Conservation (phyloP, 2,797 vertebrate genomes). For the Myripristis murdjan region DNA sequence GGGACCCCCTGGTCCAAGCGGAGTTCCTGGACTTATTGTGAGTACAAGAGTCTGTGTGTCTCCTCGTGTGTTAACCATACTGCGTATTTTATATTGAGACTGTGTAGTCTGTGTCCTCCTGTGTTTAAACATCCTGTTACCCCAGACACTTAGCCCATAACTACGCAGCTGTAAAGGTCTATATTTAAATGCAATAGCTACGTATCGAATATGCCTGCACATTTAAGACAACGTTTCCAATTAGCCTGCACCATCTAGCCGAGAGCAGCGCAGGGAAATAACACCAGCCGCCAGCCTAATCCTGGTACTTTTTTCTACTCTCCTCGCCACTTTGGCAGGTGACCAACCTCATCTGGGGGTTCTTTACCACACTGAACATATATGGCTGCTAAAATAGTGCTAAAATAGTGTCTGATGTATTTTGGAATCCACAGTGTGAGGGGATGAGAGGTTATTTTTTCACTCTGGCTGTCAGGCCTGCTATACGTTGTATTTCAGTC, state of each 20-base stretch:
- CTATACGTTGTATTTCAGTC: slow-evolving; percentile 24
- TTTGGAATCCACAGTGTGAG: background rate
- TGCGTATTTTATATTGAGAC: background rate
- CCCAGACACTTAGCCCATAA: slow-evolving; percentile 23
- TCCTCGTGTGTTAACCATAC: slow-evolving; percentile 12
- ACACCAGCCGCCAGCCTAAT: background rate
- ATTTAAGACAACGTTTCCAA: slow-evolving; percentile 35
- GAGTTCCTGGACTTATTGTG: slow-evolving; percentile 96
- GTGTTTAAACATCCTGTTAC: slow-evolving; percentile 15
- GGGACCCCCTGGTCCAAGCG: slow-evolving; percentile 94
- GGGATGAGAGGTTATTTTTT: slow-evolving; percentile 15
- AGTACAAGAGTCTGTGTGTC: slow-evolving; percentile 82
- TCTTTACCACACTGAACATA: slow-evolving; percentile 29
- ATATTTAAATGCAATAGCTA: slow-evolving; percentile 43
- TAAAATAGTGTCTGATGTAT: background rate
- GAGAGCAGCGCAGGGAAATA: background rate
- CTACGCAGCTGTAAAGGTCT: slow-evolving; percentile 19
- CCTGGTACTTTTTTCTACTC: slow-evolving; percentile 14
- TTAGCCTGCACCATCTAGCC: slow-evolving; percentile 20
- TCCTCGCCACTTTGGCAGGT: slow-evolving; percentile 25
- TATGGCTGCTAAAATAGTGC: slow-evolving; percentile 26
- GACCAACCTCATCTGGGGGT: slow-evolving; percentile 7
- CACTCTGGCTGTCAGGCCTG: background rate
- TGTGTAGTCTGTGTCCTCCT: background rate
- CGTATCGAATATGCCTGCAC: slow-evolving; percentile 18